A percentile compares a stretch with the other conserved stretches of the same genome.
These are phyloP conservation scores for Ovibos moschatus DNA, from an alignment of 2,113 vertebrate species.

Conservation along the genomic window DNA sequence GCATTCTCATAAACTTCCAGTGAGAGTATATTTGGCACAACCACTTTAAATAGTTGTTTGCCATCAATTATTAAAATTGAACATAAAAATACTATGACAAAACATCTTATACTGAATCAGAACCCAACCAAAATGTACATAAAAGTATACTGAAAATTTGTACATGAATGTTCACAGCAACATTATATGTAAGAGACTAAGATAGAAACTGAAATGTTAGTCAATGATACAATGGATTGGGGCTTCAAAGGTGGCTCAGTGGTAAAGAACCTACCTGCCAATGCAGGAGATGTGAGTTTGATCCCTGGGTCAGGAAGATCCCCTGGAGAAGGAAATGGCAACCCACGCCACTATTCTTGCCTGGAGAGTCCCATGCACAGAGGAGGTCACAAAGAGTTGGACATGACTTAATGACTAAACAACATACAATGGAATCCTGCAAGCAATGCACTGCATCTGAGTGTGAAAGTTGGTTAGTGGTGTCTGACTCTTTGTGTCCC, in stretches of 20 bases:
- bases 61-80: not conserved
- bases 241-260: not conserved
- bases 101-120: not conserved
- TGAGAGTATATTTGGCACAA: not conserved
- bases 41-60: not conserved
- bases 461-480: not conserved
- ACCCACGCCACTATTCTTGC: not conserved
- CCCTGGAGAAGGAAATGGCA: not conserved
- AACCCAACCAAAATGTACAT: not conserved
- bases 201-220: not conserved
- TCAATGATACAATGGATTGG: not conserved
- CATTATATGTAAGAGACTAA: not conserved
- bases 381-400: not conserved
- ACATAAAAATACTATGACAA: not conserved
- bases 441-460: not conserved
- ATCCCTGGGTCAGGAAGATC: not conserved
- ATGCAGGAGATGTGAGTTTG: not conserved
- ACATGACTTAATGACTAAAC: not conserved
- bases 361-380: not conserved
- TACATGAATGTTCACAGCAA: not conserved
- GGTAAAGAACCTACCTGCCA: not conserved
- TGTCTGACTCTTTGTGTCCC: not conserved
- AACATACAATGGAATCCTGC: not conserved
- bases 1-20: not conserved
- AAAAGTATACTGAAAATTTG: not conserved